Conservation (phyloP, 2,113 vertebrate genomes). For the Entelurus aequoreus region DNA sequence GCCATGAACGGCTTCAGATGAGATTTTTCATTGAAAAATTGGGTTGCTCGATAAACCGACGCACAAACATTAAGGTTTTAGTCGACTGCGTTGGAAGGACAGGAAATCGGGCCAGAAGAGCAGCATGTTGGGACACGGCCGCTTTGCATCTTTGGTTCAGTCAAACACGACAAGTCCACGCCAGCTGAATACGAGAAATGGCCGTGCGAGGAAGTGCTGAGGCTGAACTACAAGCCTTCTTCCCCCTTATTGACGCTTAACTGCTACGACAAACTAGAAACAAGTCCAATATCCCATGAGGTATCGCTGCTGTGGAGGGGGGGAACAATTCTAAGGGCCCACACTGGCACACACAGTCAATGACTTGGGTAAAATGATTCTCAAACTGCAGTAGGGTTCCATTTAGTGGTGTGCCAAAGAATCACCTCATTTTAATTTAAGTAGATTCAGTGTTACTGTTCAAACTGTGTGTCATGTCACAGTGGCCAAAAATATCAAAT, state of each 20-base stretch:
- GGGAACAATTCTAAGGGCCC: too few species aligned
- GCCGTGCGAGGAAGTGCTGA: conserved; percentile 45
- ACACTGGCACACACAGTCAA: too few species aligned
- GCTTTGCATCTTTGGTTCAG: conserved; percentile 98
- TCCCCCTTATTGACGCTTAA: conserved; percentile 34
- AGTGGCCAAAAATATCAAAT: too few species aligned
- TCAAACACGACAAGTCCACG: conserved; percentile 84
- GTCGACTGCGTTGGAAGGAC: conserved; percentile 93
- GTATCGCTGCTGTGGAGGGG: conserved; percentile 57
- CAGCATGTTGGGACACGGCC: conserved; percentile 95
- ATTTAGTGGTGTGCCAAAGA: too few species aligned
- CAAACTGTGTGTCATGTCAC: too few species aligned
- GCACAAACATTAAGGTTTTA: conserved; percentile 47
- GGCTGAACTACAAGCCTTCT: conserved; percentile 58
- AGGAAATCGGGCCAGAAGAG: conserved; percentile 93
- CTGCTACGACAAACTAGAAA: conserved; percentile 63
- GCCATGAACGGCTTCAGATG: conserved; percentile 53
- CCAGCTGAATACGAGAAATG: conserved; percentile 66
- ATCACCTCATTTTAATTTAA: too few species aligned
- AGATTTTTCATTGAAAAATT: conserved; percentile 79
- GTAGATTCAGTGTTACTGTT: too few species aligned
- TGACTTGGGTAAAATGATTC: too few species aligned
- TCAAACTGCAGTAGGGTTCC: too few species aligned
- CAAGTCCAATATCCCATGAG: conserved; percentile 56
- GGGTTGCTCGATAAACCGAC: conserved; percentile 75